Evolutionary conservation across 2,797 vertebrate genomes (phyloP).

Genomic region (Syncerus caffer): DNA sequence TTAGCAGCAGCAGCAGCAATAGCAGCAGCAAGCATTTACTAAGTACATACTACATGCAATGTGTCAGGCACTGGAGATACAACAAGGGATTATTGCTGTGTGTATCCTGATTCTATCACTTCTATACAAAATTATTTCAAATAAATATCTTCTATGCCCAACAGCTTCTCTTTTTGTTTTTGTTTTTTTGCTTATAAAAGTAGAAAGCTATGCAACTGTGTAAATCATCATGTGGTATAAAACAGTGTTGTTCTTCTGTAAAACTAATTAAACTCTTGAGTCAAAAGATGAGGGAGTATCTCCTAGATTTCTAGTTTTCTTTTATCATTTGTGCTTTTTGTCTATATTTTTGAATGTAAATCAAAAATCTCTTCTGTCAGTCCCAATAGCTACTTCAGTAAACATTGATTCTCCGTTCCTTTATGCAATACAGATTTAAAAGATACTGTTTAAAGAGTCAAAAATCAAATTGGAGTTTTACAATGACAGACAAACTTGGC

Average conservation of each 20-base stretch:
- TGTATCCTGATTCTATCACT: neutral
- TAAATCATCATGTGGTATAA: neutral
- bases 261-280: neutral
- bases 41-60: neutral
- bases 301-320: neutral
- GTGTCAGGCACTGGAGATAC: neutral
- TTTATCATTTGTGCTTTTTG: neutral
- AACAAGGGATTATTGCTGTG: neutral
- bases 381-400: neutral
- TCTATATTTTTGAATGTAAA: neutral
- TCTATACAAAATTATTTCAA: neutral
- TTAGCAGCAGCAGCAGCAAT: neutral
- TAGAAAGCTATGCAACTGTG: neutral
- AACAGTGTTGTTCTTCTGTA: neutral
- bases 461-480: neutral
- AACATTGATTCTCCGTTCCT: neutral
- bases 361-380: neutral
- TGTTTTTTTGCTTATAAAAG: neutral
- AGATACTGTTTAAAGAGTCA: neutral
- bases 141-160: neutral
- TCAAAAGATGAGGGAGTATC: neutral
- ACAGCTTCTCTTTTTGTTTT: neutral
- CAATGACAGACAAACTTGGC: neutral
- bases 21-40: neutral
- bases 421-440: constrained; percentile 10